phyloP scores from a whole-genome alignment of 1,140 invertebrate species.

The Papilio polytes region DNA sequence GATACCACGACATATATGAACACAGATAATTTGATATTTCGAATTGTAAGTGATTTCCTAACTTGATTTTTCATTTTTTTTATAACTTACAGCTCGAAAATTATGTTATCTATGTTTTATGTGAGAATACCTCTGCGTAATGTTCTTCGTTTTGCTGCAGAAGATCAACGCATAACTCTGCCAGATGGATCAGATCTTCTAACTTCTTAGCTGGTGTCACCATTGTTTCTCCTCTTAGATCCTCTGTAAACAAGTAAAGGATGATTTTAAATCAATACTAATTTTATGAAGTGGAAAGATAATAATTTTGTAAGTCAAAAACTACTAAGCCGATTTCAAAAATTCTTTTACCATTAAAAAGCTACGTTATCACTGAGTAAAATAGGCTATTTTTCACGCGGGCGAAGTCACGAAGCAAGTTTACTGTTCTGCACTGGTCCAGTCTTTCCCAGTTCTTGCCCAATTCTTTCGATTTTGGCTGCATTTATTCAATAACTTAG shows the following conservation, averaged over 20 bases:
- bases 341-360: no score
- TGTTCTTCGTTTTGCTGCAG: slow-evolving; percentile 99
- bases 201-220: slow-evolving; percentile 94
- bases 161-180: slow-evolving; percentile 98
- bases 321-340: no score
- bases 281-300: no score
- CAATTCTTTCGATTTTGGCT: no score
- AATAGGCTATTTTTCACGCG: no score
- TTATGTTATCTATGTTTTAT: slow-evolving; percentile 7
- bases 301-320: no score
- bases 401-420: no score
- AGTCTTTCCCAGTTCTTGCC: no score
- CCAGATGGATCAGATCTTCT: slow-evolving; percentile 98
- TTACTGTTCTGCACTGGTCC: no score
- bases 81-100: slow-evolving; percentile 34
- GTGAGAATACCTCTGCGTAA: slow-evolving; percentile 96
- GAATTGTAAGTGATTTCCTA: slow-evolving; percentile 20
- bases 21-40: slow-evolving; percentile 45
- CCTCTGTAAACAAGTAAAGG: slow-evolving; percentile 84
- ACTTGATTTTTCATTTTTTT: neutral
- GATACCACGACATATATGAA: slow-evolving; percentile 67
- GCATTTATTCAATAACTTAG: no score
- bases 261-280: neutral
- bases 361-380: no score
- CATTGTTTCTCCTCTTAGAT: slow-evolving; percentile 92